These are phyloP conservation scores for Synanthedon andrenaeformis DNA, from an alignment of 2,888 invertebrate species.

Conservation along the genomic window DNA sequence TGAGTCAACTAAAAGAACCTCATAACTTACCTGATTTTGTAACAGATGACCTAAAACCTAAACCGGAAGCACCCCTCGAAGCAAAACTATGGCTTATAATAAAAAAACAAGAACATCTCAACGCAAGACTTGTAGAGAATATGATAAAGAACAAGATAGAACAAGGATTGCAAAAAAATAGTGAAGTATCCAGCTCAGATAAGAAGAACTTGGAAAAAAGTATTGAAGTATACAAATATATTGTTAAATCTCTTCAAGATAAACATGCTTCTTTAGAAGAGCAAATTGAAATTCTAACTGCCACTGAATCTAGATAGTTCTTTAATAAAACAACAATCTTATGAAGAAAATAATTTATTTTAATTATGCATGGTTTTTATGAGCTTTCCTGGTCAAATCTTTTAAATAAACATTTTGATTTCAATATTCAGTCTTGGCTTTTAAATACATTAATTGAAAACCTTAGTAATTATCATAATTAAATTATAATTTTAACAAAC, in stretches of 20 bases:
- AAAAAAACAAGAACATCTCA: slow-evolving; percentile 53
- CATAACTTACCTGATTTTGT: slow-evolving; percentile 35
- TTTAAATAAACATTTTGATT: background rate
- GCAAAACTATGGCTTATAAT: slow-evolving; percentile 47
- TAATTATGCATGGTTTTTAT: background rate
- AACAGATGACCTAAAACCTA: slow-evolving; percentile 38
- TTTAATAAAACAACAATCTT: background rate
- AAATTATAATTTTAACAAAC: too few relatives aligned
- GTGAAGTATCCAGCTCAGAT: slow-evolving; percentile 27
- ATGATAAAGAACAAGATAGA: slow-evolving; percentile 42
- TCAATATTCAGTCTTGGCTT: too few relatives aligned
- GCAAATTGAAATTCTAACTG: slow-evolving; percentile 56
- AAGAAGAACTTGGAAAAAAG: slow-evolving; percentile 40
- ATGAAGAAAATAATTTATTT: background rate
- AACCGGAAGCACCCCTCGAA: slow-evolving; percentile 35
- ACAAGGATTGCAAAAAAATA: slow-evolving; percentile 37
- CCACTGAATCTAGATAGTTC: slow-evolving; percentile 46
- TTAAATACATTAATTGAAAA: too few relatives aligned
- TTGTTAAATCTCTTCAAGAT: slow-evolving; percentile 56
- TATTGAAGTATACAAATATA: slow-evolving; percentile 47
- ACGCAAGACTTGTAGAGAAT: slow-evolving; percentile 36
- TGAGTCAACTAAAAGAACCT: slow-evolving; percentile 36
- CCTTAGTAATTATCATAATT: too few relatives aligned
- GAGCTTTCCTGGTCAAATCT: too few relatives aligned
- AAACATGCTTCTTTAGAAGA: slow-evolving; percentile 58